Base-by-base conservation (phyloP, 2,888 invertebrate genomes). In the Cephus pygmeus region DNA sequence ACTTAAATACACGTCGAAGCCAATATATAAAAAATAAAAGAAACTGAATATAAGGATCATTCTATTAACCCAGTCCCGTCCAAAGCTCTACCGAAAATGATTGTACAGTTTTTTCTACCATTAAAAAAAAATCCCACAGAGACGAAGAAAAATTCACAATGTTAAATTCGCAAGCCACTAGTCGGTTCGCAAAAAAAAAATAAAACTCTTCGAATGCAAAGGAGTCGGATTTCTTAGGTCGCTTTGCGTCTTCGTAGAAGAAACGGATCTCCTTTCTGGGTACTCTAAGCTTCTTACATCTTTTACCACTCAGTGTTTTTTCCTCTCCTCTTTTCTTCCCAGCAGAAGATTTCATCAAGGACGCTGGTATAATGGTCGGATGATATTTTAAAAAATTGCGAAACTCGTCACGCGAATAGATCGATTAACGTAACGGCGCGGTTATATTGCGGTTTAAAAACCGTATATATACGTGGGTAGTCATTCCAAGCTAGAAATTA, bases 231-330 rank as follows among this genome's bases (percentile, higher is more conserved):
- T 56, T 56, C 56, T 56, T 56, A 56, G 56, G 6, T 56, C 56
- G 6, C 23, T 9, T 56, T 56, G 56, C 23, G 23, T 56, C 56
- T 56, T 56, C 56, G 56, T 9, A 83, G 83, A 84, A 87, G 86
- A 87, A 86, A 87, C 83, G 85, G 84, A 87, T 87, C 87, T 88
- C 88, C 83, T 86, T 87, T 88, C 87, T 83, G 83, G 83, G 84
- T 84, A 84, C 84, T 56, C 23, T 56, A 85, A 85, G 86, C 86
- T 87, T 89, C 89, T 87, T 88, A 87, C 87, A 87, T 56, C 85
- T 86, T 87, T 71, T 85, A 85, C 81, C 81, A 84, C 77, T 78
- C 33, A 74, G 77, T 75, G 12, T 15, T 31, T 34, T 31, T 76
- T 35, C 36, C 73, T n/a, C 73, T 23, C 31, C 6, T 56, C 15